Percentiles rank a stretch among this genome's conserved stretches.
phyloP scores from a whole-genome alignment of 2,797 vertebrate species.

The Phalanger gymnotis region DNA sequence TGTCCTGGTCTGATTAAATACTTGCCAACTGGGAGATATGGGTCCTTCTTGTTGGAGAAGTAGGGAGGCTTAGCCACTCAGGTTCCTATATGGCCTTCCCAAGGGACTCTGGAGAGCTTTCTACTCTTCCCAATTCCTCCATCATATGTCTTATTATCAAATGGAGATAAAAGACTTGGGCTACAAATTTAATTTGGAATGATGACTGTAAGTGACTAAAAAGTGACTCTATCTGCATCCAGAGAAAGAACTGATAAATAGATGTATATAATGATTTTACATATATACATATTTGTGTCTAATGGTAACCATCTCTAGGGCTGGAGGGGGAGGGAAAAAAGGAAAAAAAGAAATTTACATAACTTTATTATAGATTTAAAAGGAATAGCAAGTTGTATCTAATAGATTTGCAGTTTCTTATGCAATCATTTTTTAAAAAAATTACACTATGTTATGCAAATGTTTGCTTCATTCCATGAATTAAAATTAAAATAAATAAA shows the following conservation, averaged over 20 bases:
- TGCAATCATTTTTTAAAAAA: not conserved
- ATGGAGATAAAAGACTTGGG: not conserved
- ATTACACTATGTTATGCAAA: not conserved
- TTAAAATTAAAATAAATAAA: not conserved
- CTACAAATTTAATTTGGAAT: not conserved
- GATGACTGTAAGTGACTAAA: not conserved
- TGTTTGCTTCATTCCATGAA: not conserved
- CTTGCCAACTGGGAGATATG: not conserved
- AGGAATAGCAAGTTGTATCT: not conserved
- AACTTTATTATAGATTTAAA: not conserved
- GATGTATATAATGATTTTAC: not conserved
- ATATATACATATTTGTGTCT: not conserved
- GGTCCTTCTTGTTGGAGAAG: not conserved
- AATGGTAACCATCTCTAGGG: slow-evolving; percentile 3
- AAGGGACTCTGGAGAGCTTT: not conserved
- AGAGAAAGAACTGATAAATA: not conserved
- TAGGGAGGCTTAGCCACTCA: too few relatives aligned
- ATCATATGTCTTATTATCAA: not conserved
- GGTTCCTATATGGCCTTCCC: not conserved
- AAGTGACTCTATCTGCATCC: not conserved
- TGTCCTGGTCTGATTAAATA: not conserved
- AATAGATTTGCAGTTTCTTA: not conserved
- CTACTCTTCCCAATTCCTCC: not conserved
- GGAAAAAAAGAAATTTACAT: not conserved
- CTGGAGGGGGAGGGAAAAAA: not conserved